Evolutionary conservation across 2,888 invertebrate species (phyloP), one percentile per base, ranked within the genome.

Genomic region (Podabrus alpinus): DNA sequence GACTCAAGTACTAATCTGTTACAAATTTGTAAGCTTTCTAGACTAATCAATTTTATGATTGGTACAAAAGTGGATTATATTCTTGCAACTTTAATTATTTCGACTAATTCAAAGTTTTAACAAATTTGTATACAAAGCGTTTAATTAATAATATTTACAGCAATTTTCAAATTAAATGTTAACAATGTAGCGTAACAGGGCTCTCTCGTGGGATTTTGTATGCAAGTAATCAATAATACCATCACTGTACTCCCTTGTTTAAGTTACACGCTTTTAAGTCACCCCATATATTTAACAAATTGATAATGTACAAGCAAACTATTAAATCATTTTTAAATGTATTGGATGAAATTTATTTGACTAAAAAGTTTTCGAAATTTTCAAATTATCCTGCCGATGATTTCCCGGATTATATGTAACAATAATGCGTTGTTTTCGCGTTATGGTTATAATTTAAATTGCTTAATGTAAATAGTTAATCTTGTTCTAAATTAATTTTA

Each of bases 401-500:
- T 45, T 45, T n/a, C 45, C 45, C 45, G n/a, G 29, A 29, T 29
- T 29, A 29, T 13, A 13, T 13, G 29, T 29, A 29, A 29, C n/a
- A 45, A 45, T 45, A 7, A n/a, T n/a, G n/a, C 7, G 45, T 45
- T 45, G 45, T 45, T 45, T 45, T 13, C 45, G 7, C n/a, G 45
- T n/a, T 45, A 45, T 45, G 45, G 45, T 45, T 45, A 45, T 45
- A 64, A 64, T 64, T 64, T 64, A 64, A 64, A 64, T 64, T 64
- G 62, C 62, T 64, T 64, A 64, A 64, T 64, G 62, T 64, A 64
- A 64, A 64, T 64, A 64, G 62, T 64, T 64, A 64, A 64, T 64
- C 62, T 64, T 64, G 62, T 81, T 80, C 78, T 79, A 86, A 86
- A 86, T 86, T 86, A 86, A 86, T 86, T 86, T 86, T 82, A 81